Base-by-base conservation (phyloP, 2,797 vertebrate genomes). In the Danio kyathit region DNA sequence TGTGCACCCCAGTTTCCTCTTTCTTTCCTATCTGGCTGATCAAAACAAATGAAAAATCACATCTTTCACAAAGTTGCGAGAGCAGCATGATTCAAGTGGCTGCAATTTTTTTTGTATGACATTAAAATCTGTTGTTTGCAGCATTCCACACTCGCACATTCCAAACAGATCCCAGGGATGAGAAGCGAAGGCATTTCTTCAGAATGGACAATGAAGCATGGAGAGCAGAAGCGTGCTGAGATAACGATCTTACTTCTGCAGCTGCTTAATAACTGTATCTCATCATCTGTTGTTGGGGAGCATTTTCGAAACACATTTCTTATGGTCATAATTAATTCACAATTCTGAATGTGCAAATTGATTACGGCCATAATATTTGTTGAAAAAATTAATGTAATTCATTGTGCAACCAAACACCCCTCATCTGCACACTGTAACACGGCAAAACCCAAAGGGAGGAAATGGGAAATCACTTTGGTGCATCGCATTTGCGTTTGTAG, bases 1-100 rank as follows among this genome's bases (percentile, higher is more conserved):
- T 86, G 81, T 80, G 77, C 69, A 81, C 71, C 69, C 75, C 78
- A 80, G 72, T 61, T 76, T 61, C 46, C 56, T 12, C 44, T 43
- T 79, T 41, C 43, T 60, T 77, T 79, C 38, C 46, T 29, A 38
- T 71, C 59, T 54, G 41, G 81, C 51, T 77, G 67, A 78, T 49
- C 52, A 73, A 73, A 78, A 83, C 19, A 74, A 79, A 83, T 44
- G 21, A 73, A 74, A 79, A 80, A 54, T 75, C 44, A 63, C 14
- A 75, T 79, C 40, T 43, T 72, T 44, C 38, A 52, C 69, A 10
- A 80, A 73, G 44, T 80, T 72, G 44, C 38, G 21, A 73, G 40
- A 73, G 60, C 78, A 79, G 57, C 77, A 71, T 79, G 67, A 72
- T 79, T 72, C 56, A 79, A 79, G 67, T 71, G 66, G 29, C 46